Evolutionary conservation across 2,888 invertebrate genomes (phyloP).

Genomic region (Agrilus biguttatus): DNA sequence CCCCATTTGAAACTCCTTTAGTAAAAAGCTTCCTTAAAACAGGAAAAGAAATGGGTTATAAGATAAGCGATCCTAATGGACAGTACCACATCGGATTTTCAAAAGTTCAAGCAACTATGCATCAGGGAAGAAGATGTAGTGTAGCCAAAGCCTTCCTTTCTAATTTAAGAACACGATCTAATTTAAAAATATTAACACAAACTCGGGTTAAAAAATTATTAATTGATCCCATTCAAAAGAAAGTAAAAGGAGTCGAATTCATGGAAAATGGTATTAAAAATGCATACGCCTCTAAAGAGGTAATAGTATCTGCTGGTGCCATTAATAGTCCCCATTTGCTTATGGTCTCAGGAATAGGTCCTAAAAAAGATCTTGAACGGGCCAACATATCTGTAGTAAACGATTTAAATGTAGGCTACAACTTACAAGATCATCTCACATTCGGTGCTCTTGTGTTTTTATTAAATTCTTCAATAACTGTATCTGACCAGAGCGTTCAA

Average conservation of each 20-base stretch:
- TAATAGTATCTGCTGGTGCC: conserved; percentile 66
- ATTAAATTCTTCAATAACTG: conserved; percentile 51
- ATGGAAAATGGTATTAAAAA: conserved; percentile 39
- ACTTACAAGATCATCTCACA: conserved; percentile 69
- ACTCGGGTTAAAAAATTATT: conserved; percentile 54
- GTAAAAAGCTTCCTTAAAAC: conserved; percentile 50
- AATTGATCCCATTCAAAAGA: conserved; percentile 45
- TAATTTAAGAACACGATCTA: conserved; percentile 46
- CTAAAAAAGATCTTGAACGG: conserved; percentile 42
- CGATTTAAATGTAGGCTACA: conserved; percentile 63
- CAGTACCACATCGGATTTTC: conserved; percentile 50
- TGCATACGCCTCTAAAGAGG: conserved; percentile 52
- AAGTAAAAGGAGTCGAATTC: conserved; percentile 55
- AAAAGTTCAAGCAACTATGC: conserved; percentile 54
- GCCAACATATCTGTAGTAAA: conserved; percentile 46
- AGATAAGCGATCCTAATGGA: conserved; percentile 58
- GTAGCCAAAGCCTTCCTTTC: conserved; percentile 65
- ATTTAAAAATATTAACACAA: conserved; percentile 55
- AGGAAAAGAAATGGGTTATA: conserved; percentile 53
- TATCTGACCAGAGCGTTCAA: conserved; percentile 43
- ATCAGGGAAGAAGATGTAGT: conserved; percentile 61
- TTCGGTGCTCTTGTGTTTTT: conserved; percentile 58
- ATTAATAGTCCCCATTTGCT: conserved; percentile 76
- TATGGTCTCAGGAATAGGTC: conserved; percentile 74
- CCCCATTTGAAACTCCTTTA: conserved; percentile 48